phyloP scores from a whole-genome alignment of 1,140 invertebrate species.

The Macrosteles quadrilineatus region DNA sequence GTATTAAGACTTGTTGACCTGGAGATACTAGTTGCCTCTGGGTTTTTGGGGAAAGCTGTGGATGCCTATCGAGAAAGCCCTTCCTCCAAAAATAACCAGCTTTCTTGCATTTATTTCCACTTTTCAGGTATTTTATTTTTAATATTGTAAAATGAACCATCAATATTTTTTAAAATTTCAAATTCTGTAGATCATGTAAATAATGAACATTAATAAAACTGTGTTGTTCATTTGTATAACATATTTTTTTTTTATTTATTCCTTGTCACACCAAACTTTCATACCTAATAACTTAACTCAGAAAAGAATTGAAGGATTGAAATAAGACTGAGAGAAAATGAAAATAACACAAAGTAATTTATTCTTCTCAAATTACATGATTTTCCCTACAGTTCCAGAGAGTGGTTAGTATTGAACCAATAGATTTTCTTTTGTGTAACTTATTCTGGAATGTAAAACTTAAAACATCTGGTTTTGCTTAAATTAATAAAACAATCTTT shows the following conservation, averaged over 20 bases:
- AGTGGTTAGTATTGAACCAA: background rate
- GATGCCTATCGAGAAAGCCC: slow-evolving; percentile 4
- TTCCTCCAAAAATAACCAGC: background rate
- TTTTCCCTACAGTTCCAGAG: background rate
- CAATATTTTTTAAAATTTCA: background rate
- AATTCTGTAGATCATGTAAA: background rate
- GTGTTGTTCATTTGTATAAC: background rate
- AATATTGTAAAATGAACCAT: background rate
- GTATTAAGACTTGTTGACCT: background rate
- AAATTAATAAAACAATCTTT: too few relatives aligned
- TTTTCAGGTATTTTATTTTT: background rate
- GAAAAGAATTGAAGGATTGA: too few relatives aligned
- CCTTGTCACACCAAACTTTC: background rate
- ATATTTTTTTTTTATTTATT: background rate
- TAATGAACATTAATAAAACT: background rate
- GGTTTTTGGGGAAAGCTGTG: slow-evolving; percentile 2
- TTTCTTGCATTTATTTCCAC: slow-evolving; percentile 1
- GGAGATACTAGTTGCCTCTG: background rate
- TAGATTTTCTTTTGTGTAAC: too few relatives aligned
- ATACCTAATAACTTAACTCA: background rate
- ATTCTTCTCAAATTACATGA: background rate
- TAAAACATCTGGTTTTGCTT: too few relatives aligned
- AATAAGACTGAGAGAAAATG: too few relatives aligned
- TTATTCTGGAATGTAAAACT: too few relatives aligned
- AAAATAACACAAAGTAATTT: too few relatives aligned